phyloP scores from a whole-genome alignment of 2,888 invertebrate genomes.

The Blomia tropicalis region DNA sequence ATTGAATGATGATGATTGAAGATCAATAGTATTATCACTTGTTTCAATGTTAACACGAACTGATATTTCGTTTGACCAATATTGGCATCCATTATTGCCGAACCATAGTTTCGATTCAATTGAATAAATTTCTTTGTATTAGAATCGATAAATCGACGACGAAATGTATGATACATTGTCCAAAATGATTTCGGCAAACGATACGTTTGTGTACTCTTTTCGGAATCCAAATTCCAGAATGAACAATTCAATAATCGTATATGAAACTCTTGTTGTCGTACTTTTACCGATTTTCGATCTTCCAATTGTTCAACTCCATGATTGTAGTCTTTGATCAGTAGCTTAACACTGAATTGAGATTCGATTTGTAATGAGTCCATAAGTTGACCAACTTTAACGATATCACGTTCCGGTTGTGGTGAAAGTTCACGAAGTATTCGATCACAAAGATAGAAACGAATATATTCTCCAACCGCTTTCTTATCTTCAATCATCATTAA shows the following conservation, averaged over 20 bases:
- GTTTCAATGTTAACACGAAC: neutral
- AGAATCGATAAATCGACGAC: neutral
- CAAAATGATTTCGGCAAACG: conserved; percentile 1
- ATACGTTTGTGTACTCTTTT: neutral
- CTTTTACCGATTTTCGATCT: neutral
- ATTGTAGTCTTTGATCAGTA: neutral
- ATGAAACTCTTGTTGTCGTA: neutral
- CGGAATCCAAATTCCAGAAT: neutral
- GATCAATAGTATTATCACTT: neutral
- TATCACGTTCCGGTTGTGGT: neutral
- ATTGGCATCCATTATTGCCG: neutral
- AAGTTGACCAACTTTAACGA: neutral
- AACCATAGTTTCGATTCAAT: conserved; percentile 5
- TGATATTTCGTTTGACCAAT: neutral
- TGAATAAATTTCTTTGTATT: conserved; percentile 1
- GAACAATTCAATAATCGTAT: neutral
- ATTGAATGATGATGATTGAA: neutral
- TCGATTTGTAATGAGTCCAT: neutral
- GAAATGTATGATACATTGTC: neutral
- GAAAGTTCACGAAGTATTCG: neutral
- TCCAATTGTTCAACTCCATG: neutral
- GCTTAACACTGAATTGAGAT: neutral
- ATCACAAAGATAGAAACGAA: neutral
- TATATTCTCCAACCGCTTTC: neutral
- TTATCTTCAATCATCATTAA: neutral